Conservation (phyloP, 2,888 invertebrate genomes). For the Pyrochroa serraticornis region DNA sequence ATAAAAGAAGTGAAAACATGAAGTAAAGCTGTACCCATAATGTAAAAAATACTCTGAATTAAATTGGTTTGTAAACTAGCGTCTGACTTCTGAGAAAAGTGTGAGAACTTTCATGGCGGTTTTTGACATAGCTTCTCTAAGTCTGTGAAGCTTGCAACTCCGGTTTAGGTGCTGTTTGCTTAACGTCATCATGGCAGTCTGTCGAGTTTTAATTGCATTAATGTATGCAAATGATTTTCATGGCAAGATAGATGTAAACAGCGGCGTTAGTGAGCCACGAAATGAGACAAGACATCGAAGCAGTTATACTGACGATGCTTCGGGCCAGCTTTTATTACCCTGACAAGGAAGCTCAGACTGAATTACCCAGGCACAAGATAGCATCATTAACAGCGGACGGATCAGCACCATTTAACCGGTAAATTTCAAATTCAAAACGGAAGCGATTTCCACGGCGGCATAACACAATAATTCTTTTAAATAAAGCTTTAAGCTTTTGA, state of each 20-base stretch:
- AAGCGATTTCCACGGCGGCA: not conserved
- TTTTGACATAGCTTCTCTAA: not conserved
- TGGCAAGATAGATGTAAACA: conserved; percentile 54
- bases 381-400: conserved; percentile 35
- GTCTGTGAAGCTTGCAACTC: conserved; percentile 6
- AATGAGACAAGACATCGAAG: conserved; percentile 47
- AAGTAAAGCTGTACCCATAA: too few relatives aligned
- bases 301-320: conserved; percentile 22
- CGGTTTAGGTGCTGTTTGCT: conserved; percentile 16
- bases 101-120: too few relatives aligned
- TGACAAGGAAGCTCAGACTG: conserved; percentile 34
- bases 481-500: too few relatives aligned
- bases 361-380: conserved; percentile 36
- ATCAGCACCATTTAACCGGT: conserved; percentile 10
- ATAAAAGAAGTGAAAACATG: too few relatives aligned
- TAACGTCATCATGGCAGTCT: conserved; percentile 24
- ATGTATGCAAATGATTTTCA: conserved; percentile 54
- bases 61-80: too few relatives aligned
- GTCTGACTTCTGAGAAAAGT: too few relatives aligned
- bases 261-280: conserved; percentile 53
- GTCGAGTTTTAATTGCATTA: conserved; percentile 49
- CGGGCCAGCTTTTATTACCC: conserved; percentile 30
- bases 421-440: conserved; percentile 3
- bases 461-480: not conserved
- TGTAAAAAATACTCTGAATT: too few relatives aligned